Evolutionary conservation across 2,888 invertebrate species (phyloP), one percentile per base, ranked within the genome.

Genomic region (Agrilus mali): DNA sequence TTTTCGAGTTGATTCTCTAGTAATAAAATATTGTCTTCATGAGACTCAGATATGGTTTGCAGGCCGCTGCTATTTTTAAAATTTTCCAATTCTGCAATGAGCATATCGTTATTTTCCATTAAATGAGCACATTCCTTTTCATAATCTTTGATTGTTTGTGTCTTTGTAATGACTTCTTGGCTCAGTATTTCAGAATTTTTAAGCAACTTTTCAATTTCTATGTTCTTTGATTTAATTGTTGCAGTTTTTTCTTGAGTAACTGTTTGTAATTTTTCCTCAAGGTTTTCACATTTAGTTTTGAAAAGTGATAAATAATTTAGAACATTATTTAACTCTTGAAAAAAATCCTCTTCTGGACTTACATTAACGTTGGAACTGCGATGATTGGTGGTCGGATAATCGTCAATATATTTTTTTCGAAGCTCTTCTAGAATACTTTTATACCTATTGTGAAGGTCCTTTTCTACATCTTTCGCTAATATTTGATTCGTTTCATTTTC

Each of bases 1-100:
- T 53, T 59, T 40, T 82, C 83, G 38, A 82, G 58, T 60, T 82
- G 80, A 1, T 70, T 67, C 64, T 82, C 82, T 52, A 82, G 59
- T 53, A 77, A 71, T 0, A 72, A 67, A 47, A 80, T 64, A 49
- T 77, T 80, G 53, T 82, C 82, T 66, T 82, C 82, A 54, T 82
- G 81, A 2, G 78, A 74, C 66, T 83, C 82, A 40, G 77, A 76
- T 41, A 83, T 82, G 1, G 82, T 80, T 60, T 82, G 77, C 50
- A 82, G 63, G 52, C 78, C 78, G n/a, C 73, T 71, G n/a, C 69
- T 67, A 39, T 71, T 75, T 56, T 80, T 80, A 41, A 74, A 70
- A 38, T 74, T 71, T 36, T 80, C 71, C 47, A 82, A 68, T 63
- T 82, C 80, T 39, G 73, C 72, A 51, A 82, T 71, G n/a, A 82